Evolutionary conservation across 2,797 vertebrate species (phyloP).

Genomic region (Enteromius paludinosus): DNA sequence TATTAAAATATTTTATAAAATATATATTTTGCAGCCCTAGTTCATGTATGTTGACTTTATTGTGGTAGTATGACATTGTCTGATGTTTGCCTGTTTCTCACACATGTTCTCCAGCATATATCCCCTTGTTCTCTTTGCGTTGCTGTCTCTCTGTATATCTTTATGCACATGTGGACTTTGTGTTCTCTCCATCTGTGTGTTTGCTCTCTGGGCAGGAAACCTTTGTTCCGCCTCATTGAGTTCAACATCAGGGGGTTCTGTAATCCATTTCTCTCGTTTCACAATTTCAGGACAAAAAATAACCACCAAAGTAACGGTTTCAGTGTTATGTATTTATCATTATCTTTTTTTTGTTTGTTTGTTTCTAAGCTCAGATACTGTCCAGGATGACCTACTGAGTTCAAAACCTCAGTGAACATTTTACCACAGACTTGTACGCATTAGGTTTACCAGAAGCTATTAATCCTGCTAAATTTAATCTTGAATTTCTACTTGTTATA

Average conservation of each 20-base stretch:
- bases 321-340: slow-evolving; percentile 42
- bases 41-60: neutral
- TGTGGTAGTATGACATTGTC: neutral
- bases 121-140: slow-evolving; percentile 19
- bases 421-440: neutral
- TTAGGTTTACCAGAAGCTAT: neutral
- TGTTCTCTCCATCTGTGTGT: slow-evolving; percentile 51
- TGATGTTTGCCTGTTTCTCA: slow-evolving; percentile 20
- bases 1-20: neutral
- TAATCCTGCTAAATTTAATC: neutral
- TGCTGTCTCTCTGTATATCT: slow-evolving; percentile 33
- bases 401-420: slow-evolving; percentile 3
- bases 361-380: slow-evolving; percentile 35
- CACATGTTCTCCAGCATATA: slow-evolving; percentile 28
- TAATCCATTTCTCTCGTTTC: slow-evolving; percentile 59
- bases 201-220: slow-evolving; percentile 50
- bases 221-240: slow-evolving; percentile 50
- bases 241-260: slow-evolving; percentile 48
- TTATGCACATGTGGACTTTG: slow-evolving; percentile 49
- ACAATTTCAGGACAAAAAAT: slow-evolving; percentile 60
- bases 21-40: neutral
- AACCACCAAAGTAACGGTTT: slow-evolving; percentile 52
- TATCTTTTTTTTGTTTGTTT: neutral
- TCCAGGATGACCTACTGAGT: slow-evolving; percentile 13
- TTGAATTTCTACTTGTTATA: neutral